Evolutionary conservation across 1,140 invertebrate genomes (phyloP).

Genomic region (Parasteatoda tepidariorum): DNA sequence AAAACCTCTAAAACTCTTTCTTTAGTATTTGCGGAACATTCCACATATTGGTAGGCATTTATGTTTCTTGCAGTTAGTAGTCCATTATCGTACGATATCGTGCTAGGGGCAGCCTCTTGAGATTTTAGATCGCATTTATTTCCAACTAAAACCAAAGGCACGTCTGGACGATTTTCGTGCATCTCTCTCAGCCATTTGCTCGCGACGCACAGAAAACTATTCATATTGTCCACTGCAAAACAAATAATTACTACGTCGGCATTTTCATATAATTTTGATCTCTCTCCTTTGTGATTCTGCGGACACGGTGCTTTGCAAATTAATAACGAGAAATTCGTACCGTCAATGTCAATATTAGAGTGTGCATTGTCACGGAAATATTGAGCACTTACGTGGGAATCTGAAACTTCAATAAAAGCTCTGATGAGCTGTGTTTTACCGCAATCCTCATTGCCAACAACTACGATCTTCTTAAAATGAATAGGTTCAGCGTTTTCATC

Average conservation of each 20-base stretch:
- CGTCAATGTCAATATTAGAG: conserved; percentile 13
- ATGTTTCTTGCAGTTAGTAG: conserved; percentile 10
- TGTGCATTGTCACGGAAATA: background rate
- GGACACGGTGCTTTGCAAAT: background rate
- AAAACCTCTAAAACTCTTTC: conserved; percentile 11
- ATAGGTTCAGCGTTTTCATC: too few species aligned
- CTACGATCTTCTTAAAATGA: conserved; percentile 42
- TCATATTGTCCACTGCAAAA: conserved; percentile 11
- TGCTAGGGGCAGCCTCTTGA: conserved; percentile 66
- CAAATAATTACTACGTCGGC: conserved; percentile 22
- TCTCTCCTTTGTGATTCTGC: conserved; percentile 2
- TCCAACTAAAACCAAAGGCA: conserved; percentile 24
- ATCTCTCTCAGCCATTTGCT: conserved; percentile 33
- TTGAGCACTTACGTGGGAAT: too few species aligned
- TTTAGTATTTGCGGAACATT: conserved; percentile 23
- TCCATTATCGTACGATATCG: background rate
- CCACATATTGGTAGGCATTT: conserved; percentile 3
- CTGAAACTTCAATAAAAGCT: background rate
- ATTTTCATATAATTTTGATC: background rate
- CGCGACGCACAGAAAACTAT: background rate
- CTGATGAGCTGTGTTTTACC: conserved; percentile 37
- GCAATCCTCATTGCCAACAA: conserved; percentile 37
- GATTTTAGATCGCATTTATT: conserved; percentile 16
- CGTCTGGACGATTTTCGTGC: background rate
- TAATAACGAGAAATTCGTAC: conserved; percentile 6